phyloP scores from a whole-genome alignment of 2,888 invertebrate genomes.

The Aphodius granarius region DNA sequence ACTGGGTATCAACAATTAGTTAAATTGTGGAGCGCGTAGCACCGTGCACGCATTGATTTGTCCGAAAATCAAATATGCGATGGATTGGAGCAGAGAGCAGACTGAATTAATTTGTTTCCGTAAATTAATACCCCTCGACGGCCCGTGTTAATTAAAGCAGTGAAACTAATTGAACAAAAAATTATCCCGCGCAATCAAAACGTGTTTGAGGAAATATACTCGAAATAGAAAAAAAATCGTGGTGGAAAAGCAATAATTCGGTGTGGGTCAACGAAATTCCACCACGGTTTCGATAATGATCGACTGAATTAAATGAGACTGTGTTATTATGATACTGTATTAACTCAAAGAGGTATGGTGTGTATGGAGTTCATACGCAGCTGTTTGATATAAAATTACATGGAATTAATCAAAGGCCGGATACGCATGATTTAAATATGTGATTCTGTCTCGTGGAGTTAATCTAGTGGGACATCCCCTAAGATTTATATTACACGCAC shows the following conservation, averaged over 20 bases:
- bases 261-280: background rate
- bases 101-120: background rate
- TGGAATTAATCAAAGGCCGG: background rate
- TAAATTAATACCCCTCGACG: background rate
- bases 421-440: background rate
- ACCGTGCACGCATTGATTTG: background rate
- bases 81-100: background rate
- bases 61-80: background rate
- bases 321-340: no score
- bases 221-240: background rate
- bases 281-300: background rate
- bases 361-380: background rate
- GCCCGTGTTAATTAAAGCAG: background rate
- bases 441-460: background rate
- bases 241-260: background rate
- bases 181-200: slow-evolving; percentile 1
- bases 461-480: background rate
- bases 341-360: no score
- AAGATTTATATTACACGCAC: background rate
- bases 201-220: background rate
- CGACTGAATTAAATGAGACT: no score
- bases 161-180: slow-evolving; percentile 1
- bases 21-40: background rate
- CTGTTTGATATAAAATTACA: background rate
- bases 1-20: background rate